Percentiles rank a stretch among this genome's conserved stretches.
These are phyloP conservation scores for Mamestra brassicae DNA, from an alignment of 2,888 invertebrate species.

Conservation along the genomic window DNA sequence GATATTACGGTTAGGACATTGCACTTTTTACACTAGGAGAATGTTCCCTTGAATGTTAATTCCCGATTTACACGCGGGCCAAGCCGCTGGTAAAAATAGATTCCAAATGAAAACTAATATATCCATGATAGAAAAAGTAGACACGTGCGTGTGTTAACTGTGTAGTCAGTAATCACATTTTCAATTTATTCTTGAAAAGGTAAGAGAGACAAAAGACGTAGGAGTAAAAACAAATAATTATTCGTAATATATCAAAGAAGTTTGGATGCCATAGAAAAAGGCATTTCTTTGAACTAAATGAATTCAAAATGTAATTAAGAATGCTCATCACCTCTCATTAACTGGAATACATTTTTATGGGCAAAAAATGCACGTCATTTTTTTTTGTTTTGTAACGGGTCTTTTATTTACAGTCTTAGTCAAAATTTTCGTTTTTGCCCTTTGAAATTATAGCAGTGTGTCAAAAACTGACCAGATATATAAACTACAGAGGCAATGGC, in stretches of 20 bases:
- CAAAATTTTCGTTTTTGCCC: too few relatives aligned
- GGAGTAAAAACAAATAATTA: slow-evolving; percentile 29
- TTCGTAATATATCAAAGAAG: slow-evolving; percentile 30
- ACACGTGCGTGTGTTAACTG: neutral
- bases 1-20: too few relatives aligned
- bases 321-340: slow-evolving; percentile 29
- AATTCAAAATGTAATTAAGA: slow-evolving; percentile 40
- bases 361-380: neutral
- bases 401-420: too few relatives aligned
- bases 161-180: slow-evolving; percentile 1
- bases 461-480: too few relatives aligned
- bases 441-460: too few relatives aligned
- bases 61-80: neutral
- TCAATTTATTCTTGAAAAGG: slow-evolving; percentile 3
- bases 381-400: neutral
- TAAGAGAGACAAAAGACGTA: neutral
- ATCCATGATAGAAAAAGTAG: too few relatives aligned
- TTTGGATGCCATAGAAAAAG: slow-evolving; percentile 3
- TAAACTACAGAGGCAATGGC: too few relatives aligned
- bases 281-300: slow-evolving; percentile 29
- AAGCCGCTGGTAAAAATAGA: too few relatives aligned
- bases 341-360: slow-evolving; percentile 20
- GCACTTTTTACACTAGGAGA: too few relatives aligned
- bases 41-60: neutral
- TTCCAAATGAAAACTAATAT: too few relatives aligned